Base-by-base conservation (phyloP, 2,113 vertebrate genomes). In the Phaethornis superciliosus region DNA sequence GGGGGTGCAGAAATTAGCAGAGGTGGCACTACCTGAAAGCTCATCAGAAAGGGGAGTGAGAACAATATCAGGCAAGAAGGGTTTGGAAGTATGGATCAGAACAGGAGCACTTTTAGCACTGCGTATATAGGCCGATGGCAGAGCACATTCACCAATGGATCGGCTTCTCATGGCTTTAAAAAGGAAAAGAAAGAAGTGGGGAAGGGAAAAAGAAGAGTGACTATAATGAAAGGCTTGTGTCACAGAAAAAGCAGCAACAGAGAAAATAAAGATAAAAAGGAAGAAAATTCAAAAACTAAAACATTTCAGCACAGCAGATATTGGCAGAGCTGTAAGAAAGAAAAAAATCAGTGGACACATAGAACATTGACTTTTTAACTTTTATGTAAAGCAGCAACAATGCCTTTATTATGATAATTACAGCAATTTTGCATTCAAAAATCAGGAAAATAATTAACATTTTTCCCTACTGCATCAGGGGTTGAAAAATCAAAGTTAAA, bases 41-140 rank as follows among this genome's bases (percentile, higher is more conserved):
- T 99, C 98, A 98, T 99, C 99, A 98, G 99, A 99, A 99, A 99
- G 99, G 98, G 99, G 99, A 99, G 98, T 98, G 98, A 99, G 98
- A 98, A 98, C 98, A 98, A 98, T 98, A 98, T 98, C 98, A 98
- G 99, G 99, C 98, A 99, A 99, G 98, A 99, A 99, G 98, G 99
- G 99, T 99, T 99, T 99, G 98, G 98, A 99, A 99, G 99, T 98
- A 97, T 99, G 99, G 98, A 99, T 99, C 98, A 99, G 99, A 98
- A 99, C 98, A 98, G 99, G 99, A 98, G 99, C 99, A 98, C 99
- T 99, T 99, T 99, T 99, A 99, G 99, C 99, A 97, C 99, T 99
- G 99, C 99, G 99, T 98, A 99, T 99, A 99, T 99, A 99, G 98
- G 99, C 99, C 98, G 99, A 99, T 98, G 99, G 99, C 98, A 99